Base-by-base conservation (phyloP, 2,888 invertebrate species). In the Tipula confusa region DNA sequence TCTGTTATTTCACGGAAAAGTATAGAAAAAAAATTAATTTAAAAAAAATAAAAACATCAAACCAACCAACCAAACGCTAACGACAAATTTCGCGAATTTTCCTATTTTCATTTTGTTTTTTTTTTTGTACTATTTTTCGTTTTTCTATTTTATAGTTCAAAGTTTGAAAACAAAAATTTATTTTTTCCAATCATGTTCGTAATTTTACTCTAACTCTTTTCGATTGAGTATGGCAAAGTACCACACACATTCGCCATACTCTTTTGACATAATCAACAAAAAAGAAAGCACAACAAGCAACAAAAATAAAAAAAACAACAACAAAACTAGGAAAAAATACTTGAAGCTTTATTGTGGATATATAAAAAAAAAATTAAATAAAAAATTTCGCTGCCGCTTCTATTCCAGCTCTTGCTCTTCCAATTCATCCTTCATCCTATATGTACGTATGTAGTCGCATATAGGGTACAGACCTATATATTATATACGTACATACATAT, bases 31-130 rank as follows among this genome's bases (percentile, higher is more conserved):
- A 80, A 31, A 79, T 29, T 29, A 80, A 80, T 80, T 80, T 80
- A 29, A 80, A 80, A 29, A 28, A 80, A 80, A 79, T 79, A 29
- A 29, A 29, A 80, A 80, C 80, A 80, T 80, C 80, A 80, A 64
- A 31, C 80, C 80, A 80, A 80, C 80, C 80, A 80, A 80, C 80
- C 80, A 80, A 80, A 80, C 80, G 80, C 80, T 80, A 80, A 80
- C 80, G 80, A 80, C 80, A 80, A 80, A 80, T 80, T 80, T 80
- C 80, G 80, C 80, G 80, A 80, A 29, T 79, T 79, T 79, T 79
- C n/a, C n/a, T n/a, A n/a, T n/a, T n/a, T n/a, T n/a, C n/a, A n/a
- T n/a, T n/a, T n/a, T n/a, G n/a, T 79, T 79, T 79, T 28, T 7
- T 28, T n/a, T 80, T 80, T 80, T 80, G 29, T 29, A n/a, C 28